Conservation (phyloP, 2,797 vertebrate species). For the Ceyx erithaca region DNA sequence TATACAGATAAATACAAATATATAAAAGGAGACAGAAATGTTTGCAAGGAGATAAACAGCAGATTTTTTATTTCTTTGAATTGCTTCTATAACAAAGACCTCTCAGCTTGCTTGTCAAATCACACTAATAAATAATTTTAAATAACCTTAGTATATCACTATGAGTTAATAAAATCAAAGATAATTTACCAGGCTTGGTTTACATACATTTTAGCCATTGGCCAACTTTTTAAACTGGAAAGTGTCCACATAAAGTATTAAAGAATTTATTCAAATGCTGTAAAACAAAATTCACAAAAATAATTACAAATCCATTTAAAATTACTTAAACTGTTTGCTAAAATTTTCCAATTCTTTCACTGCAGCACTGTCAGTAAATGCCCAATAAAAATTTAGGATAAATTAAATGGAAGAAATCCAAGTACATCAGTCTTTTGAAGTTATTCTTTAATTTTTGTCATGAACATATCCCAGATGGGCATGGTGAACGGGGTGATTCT, state of each 20-base stretch:
- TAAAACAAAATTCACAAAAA: background rate
- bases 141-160: background rate
- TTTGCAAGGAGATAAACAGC: background rate
- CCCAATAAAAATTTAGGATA: slow-evolving; percentile 1
- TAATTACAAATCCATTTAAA: slow-evolving; percentile 7
- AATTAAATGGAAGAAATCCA: slow-evolving; percentile 10
- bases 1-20: background rate
- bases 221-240: background rate
- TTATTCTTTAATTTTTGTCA: background rate
- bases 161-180: background rate
- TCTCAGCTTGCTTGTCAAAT: background rate
- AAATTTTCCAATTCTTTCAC: slow-evolving; percentile 22
- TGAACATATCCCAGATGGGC: slow-evolving; percentile 10
- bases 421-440: background rate
- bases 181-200: background rate
- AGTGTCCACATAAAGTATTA: background rate
- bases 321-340: background rate
- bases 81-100: background rate
- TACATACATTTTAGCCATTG: background rate
- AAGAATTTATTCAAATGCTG: background rate
- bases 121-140: background rate
- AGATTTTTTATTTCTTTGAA: too few species aligned
- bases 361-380: background rate
- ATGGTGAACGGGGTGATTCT: background rate
- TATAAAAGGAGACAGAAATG: background rate